A percentile compares a stretch with the other conserved stretches of the same genome.
These are phyloP conservation scores for Ectropis grisescens DNA, from an alignment of 1,140 invertebrate genomes.

Conservation along the genomic window DNA sequence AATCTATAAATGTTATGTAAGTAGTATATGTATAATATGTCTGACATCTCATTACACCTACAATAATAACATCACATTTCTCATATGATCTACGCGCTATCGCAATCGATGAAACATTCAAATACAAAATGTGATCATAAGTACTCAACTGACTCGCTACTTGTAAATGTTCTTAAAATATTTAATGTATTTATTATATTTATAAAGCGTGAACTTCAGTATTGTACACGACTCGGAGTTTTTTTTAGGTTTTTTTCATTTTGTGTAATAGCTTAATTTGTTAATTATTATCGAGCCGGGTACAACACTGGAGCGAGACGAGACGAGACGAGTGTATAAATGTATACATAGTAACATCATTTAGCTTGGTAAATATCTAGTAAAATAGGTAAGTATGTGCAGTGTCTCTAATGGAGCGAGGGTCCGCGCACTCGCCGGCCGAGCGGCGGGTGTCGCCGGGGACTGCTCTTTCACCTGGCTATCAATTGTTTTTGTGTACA, in stretches of 20 bases:
- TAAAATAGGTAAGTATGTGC: conserved; percentile 48
- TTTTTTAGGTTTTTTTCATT: conserved; percentile 25
- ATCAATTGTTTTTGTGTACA: neutral
- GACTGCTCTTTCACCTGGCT: neutral
- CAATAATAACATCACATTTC: conserved; percentile 66
- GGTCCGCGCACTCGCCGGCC: no score
- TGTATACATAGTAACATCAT: conserved; percentile 44
- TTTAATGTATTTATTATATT: conserved; percentile 33
- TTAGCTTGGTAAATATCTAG: conserved; percentile 52
- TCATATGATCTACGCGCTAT: conserved; percentile 42
- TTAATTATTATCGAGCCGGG: conserved; percentile 52
- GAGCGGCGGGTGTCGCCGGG: no score
- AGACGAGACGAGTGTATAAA: no score
- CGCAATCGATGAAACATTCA: conserved; percentile 32
- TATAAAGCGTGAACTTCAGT: conserved; percentile 46
- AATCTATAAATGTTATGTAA: conserved; percentile 55
- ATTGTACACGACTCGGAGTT: conserved; percentile 57
- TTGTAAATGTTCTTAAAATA: conserved; percentile 66
- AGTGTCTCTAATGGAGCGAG: conserved; percentile 26
- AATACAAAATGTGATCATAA: conserved; percentile 36
- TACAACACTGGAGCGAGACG: conserved; percentile 60
- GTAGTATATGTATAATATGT: conserved; percentile 35
- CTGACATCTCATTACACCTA: conserved; percentile 55
- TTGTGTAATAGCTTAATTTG: conserved; percentile 48
- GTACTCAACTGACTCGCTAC: conserved; percentile 48